A percentile compares a stretch with the other conserved stretches of the same genome.
These are phyloP conservation scores for Ennomos quercinarius DNA, from an alignment of 2,888 invertebrate genomes.

Conservation along the genomic window DNA sequence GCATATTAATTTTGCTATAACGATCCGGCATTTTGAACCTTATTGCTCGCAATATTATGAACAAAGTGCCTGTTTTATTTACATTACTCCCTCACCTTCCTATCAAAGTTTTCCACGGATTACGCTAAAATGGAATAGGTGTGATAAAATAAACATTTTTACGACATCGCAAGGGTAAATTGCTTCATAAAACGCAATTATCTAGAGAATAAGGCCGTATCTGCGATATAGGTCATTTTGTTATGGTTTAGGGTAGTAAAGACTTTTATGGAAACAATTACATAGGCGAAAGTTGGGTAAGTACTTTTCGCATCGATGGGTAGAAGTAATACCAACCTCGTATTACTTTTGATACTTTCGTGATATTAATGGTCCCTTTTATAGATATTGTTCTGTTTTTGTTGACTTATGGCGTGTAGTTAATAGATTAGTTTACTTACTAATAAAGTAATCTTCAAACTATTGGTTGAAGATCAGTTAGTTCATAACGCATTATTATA, in stretches of 20 bases:
- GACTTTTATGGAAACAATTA: slow-evolving; percentile 44
- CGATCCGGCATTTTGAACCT: slow-evolving; percentile 19
- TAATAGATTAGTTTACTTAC: too few species aligned
- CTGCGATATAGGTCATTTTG: slow-evolving; percentile 45
- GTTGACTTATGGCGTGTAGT: not conserved
- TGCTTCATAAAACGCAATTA: slow-evolving; percentile 79
- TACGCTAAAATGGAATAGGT: slow-evolving; percentile 67
- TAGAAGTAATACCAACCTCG: slow-evolving; percentile 12
- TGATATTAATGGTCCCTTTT: slow-evolving; percentile 13
- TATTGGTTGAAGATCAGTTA: too few species aligned
- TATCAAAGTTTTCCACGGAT: slow-evolving; percentile 61
- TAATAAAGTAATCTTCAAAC: too few species aligned
- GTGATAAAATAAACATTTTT: slow-evolving; percentile 76
- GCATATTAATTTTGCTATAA: not conserved
- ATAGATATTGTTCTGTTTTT: slow-evolving; percentile 1
- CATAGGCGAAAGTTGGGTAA: slow-evolving; percentile 32
- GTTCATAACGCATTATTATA: too few species aligned
- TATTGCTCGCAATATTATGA: slow-evolving; percentile 7
- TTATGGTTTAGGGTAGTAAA: slow-evolving; percentile 44
- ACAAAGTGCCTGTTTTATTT: slow-evolving; percentile 32
- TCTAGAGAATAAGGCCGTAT: slow-evolving; percentile 64
- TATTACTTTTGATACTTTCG: slow-evolving; percentile 19
- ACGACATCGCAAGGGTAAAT: slow-evolving; percentile 72
- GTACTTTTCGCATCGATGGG: slow-evolving; percentile 26
- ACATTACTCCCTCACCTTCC: slow-evolving; percentile 46